Evolutionary conservation across 2,888 invertebrate species (phyloP), one percentile per base, ranked within the genome.

Genomic region (Acronicta psi): DNA sequence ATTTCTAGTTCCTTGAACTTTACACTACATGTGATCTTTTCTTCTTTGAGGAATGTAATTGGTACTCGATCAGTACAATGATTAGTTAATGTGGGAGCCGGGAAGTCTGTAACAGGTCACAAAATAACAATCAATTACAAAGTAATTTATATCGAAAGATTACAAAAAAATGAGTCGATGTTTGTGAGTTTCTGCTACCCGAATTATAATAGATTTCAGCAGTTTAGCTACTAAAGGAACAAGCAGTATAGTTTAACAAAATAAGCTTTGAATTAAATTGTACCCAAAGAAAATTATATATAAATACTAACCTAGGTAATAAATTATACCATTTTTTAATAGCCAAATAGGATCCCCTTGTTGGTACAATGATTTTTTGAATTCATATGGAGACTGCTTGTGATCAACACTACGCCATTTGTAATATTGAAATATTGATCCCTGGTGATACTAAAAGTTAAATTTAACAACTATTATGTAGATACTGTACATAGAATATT

Each of bases 1-100:
- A 90, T 89, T 83, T 93, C 90, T 5, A 93, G 71, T 59, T 93
- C 90, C 14, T 82, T 75, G 8, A 92, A 71, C 66, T 88, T 90
- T 0, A 90, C 89, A 59, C 73, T 82, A 64, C 94, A 94, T 59
- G 72, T 80, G 36, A 86, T 76, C 40, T 73, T 80, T 66, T 89
- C 86, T 53, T 89, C 81, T 55, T 78, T 84, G 17, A 93, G 79
- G 77, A 91, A 92, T 60, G 66, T 68, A n/a, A 92, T 75, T 14
- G 83, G 79, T 54, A 84, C 83, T 68, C 87, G 84, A 20, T 83
- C 83, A 25, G 75, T 82, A 60, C 94, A 94, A 62, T 93, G 92
- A 74, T 80, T 84, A 58, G 90, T 93, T 14, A 86, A 60, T 18
- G 77, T 63, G 7, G 87, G 77, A 16, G 78, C 72, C 40, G 93